Evolutionary conservation across 2,797 vertebrate genomes (phyloP).

Genomic region (Botia kubotai): DNA sequence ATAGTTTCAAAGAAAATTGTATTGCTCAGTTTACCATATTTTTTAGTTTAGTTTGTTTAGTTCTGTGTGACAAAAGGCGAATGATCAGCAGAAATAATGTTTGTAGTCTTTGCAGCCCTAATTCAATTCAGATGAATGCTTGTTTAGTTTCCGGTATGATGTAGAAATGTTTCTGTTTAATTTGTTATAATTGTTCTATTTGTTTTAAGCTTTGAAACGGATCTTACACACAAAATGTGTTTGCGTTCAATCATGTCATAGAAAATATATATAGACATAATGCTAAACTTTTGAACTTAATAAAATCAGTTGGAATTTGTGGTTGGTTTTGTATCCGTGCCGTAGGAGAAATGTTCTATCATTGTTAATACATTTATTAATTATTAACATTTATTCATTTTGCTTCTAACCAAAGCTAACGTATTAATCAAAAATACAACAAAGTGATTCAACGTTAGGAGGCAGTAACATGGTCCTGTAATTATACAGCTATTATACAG

Average conservation of each 20-base stretch:
- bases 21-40: neutral
- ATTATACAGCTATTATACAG: neutral
- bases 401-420: too few species aligned
- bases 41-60: neutral
- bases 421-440: neutral
- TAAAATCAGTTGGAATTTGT: neutral
- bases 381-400: too few species aligned
- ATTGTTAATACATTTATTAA: neutral
- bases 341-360: neutral
- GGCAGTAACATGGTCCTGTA: neutral
- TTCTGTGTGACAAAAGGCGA: too few species aligned
- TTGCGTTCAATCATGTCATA: neutral
- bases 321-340: neutral
- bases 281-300: neutral
- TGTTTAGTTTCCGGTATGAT: too few species aligned
- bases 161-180: too few species aligned
- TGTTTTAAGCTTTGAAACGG: too few species aligned
- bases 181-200: too few species aligned
- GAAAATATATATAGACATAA: neutral
- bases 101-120: too few species aligned
- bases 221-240: too few species aligned
- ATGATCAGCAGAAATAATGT: too few species aligned
- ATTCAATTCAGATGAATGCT: neutral
- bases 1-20: neutral
- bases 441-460: neutral